Base-by-base conservation (phyloP, 2,113 vertebrate species). In the Rynchops niger region DNA sequence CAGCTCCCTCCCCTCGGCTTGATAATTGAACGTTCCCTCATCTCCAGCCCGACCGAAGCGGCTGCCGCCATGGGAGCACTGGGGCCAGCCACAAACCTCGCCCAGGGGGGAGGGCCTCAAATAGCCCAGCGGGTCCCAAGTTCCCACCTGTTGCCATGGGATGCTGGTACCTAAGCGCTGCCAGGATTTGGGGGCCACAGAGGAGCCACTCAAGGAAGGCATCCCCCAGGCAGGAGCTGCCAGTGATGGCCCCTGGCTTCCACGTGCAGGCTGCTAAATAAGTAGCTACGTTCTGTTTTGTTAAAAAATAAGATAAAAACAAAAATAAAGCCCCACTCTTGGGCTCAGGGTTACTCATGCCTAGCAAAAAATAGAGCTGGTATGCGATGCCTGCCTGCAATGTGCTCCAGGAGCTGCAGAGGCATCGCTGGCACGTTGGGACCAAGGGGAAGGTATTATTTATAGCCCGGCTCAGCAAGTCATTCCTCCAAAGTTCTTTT, bases 311-410 rank as follows among this genome's bases (percentile, higher is more conserved):
- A 56, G 32, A 36, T 18, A 56, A 52, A 76, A 83, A 63, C 62
- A 88, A 92, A 94, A 94, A 81, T 70, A 92, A 82, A 80, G 47
- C 34, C 63, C 47, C 11, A 2, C 14, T 59, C 27, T 74, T 63
- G 11, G 25, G 49, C 8, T 5, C 15, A 2, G 47, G 79, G 87
- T 78, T 93, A 79, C 93, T 91, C 52, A 42, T 34, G 15, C 2
- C 0, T 16, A 72, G 95, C 47, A 90, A 85, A 95, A 97, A 91
- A 94, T 91, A 95, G 91, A 82, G 61, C 16, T 76, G 96, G 95
- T 80, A 91, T 69, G 89, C 5, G 15, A 15, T 76, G 90, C 70
- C 53, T 63, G 93, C 50, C 86, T 85, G 87, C 61, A 65, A 2
- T 67, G 73, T 52, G 20, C 91, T 91, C 89, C 84, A 72, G 91